phyloP scores from a whole-genome alignment of 2,888 invertebrate species.

The Acrobasis repandana region DNA sequence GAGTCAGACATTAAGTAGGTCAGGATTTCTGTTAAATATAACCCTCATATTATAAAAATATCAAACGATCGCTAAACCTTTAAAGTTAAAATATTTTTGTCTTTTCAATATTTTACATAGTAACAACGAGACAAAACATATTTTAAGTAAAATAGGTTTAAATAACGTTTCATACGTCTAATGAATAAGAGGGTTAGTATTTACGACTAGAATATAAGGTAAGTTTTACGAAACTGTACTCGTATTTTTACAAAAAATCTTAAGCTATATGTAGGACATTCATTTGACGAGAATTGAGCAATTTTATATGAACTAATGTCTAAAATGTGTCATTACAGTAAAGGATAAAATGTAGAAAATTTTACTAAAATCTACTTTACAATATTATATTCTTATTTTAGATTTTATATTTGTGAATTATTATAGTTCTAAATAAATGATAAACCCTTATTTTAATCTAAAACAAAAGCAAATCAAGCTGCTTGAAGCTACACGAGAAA shows the following conservation, averaged over 20 bases:
- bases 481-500: conserved; percentile 9
- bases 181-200: no score
- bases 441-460: not conserved
- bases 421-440: not conserved
- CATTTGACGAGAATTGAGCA: conserved; percentile 58
- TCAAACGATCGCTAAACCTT: no score
- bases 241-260: conserved; percentile 21
- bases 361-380: not conserved
- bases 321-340: conserved; percentile 28
- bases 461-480: not conserved
- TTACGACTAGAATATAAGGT: conserved; percentile 20
- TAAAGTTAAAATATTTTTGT: no score
- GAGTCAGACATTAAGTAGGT: no score
- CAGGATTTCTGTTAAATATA: no score
- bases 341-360: conserved; percentile 21
- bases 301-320: conserved; percentile 38
- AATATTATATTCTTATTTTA: not conserved
- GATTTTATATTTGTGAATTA: not conserved
- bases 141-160: no score
- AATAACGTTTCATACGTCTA: no score
- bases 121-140: no score
- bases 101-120: no score
- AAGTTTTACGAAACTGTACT: conserved; percentile 21
- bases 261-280: conserved; percentile 37
- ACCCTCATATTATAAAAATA: no score